Conservation (phyloP, 2,797 vertebrate species). For the Sebastes melanostomus region DNA sequence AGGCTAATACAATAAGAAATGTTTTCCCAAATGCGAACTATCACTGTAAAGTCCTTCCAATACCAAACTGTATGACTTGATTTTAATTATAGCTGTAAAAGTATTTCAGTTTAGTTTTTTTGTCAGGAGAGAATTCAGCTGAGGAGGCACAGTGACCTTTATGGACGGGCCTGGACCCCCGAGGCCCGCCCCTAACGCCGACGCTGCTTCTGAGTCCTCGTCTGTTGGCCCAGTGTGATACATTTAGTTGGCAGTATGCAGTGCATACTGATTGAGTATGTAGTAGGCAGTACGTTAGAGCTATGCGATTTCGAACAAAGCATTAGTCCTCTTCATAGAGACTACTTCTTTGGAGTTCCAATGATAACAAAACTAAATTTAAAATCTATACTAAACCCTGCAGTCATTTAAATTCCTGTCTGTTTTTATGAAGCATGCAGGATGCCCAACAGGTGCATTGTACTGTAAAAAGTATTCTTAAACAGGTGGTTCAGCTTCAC, state of each 20-base stretch:
- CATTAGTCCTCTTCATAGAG: background rate
- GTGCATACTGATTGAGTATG: background rate
- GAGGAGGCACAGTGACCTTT: no score
- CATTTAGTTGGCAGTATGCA: background rate
- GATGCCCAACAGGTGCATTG: conserved; percentile 27
- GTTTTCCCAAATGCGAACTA: no score
- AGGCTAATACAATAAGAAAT: no score
- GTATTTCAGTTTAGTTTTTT: no score
- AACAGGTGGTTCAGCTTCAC: conserved; percentile 33
- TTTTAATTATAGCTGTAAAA: no score
- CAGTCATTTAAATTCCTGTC: background rate
- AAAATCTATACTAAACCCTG: background rate
- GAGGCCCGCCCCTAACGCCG: no score
- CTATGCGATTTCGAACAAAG: background rate
- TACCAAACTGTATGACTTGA: no score
- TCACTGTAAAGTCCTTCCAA: no score
- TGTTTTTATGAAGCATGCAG: background rate
- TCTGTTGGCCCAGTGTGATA: no score
- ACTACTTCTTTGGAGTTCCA: background rate
- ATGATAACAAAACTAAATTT: background rate
- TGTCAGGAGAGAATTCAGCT: no score
- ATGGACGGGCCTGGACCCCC: no score
- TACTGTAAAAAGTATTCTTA: background rate
- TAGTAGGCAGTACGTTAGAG: background rate
- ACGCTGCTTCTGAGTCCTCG: no score